These are phyloP conservation scores for Mycogona germanica DNA, from an alignment of 2,888 invertebrate species.

Conservation along the genomic window DNA sequence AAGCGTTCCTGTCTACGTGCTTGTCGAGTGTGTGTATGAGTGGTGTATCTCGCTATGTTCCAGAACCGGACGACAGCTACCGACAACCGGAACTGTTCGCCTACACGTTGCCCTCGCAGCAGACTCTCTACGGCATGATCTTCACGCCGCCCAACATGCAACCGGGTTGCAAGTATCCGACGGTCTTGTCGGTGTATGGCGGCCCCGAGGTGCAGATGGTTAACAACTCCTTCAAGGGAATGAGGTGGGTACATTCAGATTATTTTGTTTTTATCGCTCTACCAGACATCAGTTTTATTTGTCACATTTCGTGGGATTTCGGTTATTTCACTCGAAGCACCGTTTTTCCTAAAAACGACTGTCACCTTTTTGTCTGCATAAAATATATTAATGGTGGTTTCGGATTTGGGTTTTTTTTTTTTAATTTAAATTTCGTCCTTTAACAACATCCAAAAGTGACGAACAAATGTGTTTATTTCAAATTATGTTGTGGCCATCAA, in stretches of 20 bases:
- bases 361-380: no score
- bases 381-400: no score
- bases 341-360: no score
- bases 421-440: no score
- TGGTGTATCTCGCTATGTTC: conserved; percentile 5
- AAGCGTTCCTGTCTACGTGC: not conserved
- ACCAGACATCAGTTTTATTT: no score
- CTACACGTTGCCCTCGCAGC: conserved; percentile 51
- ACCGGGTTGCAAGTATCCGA: conserved; percentile 63
- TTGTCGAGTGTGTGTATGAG: not conserved
- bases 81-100: conserved; percentile 60
- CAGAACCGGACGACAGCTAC: conserved; percentile 29
- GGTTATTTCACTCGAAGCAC: no score
- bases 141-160: conserved; percentile 62
- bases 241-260: conserved; percentile 40
- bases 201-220: conserved; percentile 98
- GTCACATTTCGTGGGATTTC: no score
- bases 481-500: no score
- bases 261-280: no score
- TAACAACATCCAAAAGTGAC: no score
- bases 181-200: conserved; percentile 92
- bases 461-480: no score
- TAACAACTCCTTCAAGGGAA: conserved; percentile 72
- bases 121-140: conserved; percentile 70
- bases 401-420: no score